Conservation (phyloP, 2,888 invertebrate species). For the Pandemis corylana region DNA sequence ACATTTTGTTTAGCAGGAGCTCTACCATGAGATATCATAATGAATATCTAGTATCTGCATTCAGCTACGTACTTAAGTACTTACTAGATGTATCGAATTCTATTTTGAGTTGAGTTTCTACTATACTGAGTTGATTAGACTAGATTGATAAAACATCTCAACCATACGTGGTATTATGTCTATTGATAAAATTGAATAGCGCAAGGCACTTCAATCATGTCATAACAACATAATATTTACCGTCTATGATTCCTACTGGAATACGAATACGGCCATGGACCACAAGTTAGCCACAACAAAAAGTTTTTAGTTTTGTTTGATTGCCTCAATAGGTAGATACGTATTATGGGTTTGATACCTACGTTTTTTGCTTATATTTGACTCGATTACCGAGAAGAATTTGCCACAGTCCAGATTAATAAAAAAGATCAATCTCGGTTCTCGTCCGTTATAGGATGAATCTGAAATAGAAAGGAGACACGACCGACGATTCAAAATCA, state of each 20-base stretch:
- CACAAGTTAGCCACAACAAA: constrained; percentile 9
- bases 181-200: neutral
- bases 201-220: constrained; percentile 7
- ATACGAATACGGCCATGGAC: neutral
- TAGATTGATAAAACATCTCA: neutral
- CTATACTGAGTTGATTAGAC: neutral
- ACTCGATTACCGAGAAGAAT: constrained; percentile 48
- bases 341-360: neutral
- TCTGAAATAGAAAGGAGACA: constrained; percentile 47
- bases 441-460: constrained; percentile 42
- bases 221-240: constrained; percentile 1
- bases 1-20: no score
- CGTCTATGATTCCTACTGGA: neutral
- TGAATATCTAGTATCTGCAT: no score
- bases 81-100: no score
- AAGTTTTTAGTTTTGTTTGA: constrained; percentile 13
- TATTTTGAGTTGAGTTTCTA: no score
- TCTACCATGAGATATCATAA: no score
- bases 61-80: no score
- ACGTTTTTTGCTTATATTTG: constrained; percentile 16
- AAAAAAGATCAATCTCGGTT: constrained; percentile 40
- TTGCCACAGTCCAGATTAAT: constrained; percentile 46
- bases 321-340: neutral
- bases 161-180: neutral
- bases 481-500: constrained; percentile 49